Percentiles rank a stretch among this genome's conserved stretches.
Evolutionary conservation across 2,888 invertebrate species (phyloP).

Genomic region (Argynnis bischoffii): DNA sequence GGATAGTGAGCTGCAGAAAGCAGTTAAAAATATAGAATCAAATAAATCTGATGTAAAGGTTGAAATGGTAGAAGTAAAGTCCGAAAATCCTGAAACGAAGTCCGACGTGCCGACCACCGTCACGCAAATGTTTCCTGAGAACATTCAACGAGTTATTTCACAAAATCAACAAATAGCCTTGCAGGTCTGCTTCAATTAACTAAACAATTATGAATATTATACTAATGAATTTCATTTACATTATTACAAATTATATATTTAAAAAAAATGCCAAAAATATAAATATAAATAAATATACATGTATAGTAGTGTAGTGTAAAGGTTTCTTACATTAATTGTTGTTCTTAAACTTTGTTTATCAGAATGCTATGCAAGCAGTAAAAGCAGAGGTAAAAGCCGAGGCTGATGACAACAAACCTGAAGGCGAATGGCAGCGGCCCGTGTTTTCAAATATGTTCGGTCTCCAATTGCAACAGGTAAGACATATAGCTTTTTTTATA

Average conservation of each 20-base stretch:
- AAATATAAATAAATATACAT: too few relatives aligned
- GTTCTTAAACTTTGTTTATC: not conserved
- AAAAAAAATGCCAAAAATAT: too few relatives aligned
- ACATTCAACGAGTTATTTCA: constrained; percentile 62
- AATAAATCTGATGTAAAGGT: constrained; percentile 55
- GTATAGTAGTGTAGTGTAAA: too few relatives aligned
- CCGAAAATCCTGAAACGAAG: constrained; percentile 57
- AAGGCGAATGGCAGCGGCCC: constrained; percentile 46
- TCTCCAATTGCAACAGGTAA: constrained; percentile 53
- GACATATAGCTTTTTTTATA: not conserved
- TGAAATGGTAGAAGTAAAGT: constrained; percentile 59
- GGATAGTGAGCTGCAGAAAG: constrained; percentile 67
- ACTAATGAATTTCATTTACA: too few relatives aligned
- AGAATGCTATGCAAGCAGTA: constrained; percentile 67
- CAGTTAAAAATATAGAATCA: constrained; percentile 67
- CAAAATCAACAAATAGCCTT: constrained; percentile 67
- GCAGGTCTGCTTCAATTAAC: constrained; percentile 58
- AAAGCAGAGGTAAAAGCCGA: constrained; percentile 73
- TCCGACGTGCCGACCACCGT: constrained; percentile 48
- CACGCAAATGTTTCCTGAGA: constrained; percentile 59
- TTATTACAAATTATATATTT: not conserved
- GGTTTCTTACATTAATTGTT: not conserved
- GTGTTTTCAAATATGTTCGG: constrained; percentile 49
- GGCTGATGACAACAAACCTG: constrained; percentile 57
- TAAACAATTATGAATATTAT: too few relatives aligned